phyloP scores from a whole-genome alignment of 2,113 vertebrate genomes.

The Onychostruthus taczanowskii region DNA sequence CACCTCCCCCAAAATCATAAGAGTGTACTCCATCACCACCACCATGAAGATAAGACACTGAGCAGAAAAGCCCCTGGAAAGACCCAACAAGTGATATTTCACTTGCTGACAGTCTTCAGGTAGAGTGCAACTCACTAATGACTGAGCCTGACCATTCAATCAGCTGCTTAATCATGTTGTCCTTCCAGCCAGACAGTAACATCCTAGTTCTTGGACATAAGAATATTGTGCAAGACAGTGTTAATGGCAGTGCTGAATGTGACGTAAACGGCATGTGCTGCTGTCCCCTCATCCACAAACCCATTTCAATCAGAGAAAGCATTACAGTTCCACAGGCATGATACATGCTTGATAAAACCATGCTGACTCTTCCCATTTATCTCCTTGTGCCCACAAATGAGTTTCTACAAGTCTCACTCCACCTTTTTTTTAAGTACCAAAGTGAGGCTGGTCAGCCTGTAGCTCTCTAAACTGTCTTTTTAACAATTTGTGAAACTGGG shows the following conservation, averaged over 20 bases:
- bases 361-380: background rate
- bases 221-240: background rate
- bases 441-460: background rate
- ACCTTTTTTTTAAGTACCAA: background rate
- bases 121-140: background rate
- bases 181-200: background rate
- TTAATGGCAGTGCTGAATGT: background rate
- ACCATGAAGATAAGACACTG: background rate
- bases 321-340: background rate
- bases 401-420: background rate
- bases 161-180: background rate
- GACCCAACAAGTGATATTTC: background rate
- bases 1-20: fast-evolving
- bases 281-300: background rate
- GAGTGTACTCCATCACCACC: background rate
- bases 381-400: background rate
- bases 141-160: background rate
- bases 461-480: background rate
- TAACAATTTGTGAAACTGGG: background rate
- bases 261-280: background rate
- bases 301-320: background rate
- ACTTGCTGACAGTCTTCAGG: background rate
- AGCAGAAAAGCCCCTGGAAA: background rate
- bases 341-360: background rate
- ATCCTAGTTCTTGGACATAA: background rate